Evolutionary conservation across 1,140 invertebrate species (phyloP), one percentile per base, ranked within the genome.

Genomic region (Microplitis demolitor): DNA sequence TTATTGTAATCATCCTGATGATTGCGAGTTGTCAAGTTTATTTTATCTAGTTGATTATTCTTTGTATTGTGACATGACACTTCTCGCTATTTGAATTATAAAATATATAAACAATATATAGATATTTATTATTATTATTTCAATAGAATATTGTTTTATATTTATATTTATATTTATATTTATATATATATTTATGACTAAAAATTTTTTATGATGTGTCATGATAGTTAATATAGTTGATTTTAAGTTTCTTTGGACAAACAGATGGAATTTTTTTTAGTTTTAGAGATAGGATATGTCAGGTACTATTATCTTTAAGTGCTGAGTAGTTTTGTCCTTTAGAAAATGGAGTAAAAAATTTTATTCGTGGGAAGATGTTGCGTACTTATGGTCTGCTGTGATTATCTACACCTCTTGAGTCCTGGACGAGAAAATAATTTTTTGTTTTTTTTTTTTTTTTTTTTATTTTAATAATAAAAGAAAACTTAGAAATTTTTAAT

Each of bases 241-340:
- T 56, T 56, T 56, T 16, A 16, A 16, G 3, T 56, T 16, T 45
- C 39, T 9, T 45, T 13, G 50, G 63, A 14, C 53, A 56, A 24
- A 56, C 24, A 56, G 24, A 24, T 16, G 53, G 53, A n/a, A 6
- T 35, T 37, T 31, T 56, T 45, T 45, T 9, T 11, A 2, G 11
- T 45, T 45, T 45, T 45, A 45, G 5, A 45, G 39, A 45, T 45
- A 11, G 39, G 39, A 54, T 9, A 34, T 56, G 68, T 69, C 68
- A 69, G 68, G 68, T 69, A 39, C n/a, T 45, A 69, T 69, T 69
- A 69, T 69, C 68, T 45, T 69, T 58, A 61, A 69, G 68, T 69
- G 61, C 62, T 63, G 69, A 45, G 60, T 11, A 45, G 39, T 45
- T 66, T 53, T 53, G 16, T 16, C n/a, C n/a, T 16, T 16, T 56